Conservation (phyloP, 2,888 invertebrate genomes). For the Polydesmus complanatus region DNA sequence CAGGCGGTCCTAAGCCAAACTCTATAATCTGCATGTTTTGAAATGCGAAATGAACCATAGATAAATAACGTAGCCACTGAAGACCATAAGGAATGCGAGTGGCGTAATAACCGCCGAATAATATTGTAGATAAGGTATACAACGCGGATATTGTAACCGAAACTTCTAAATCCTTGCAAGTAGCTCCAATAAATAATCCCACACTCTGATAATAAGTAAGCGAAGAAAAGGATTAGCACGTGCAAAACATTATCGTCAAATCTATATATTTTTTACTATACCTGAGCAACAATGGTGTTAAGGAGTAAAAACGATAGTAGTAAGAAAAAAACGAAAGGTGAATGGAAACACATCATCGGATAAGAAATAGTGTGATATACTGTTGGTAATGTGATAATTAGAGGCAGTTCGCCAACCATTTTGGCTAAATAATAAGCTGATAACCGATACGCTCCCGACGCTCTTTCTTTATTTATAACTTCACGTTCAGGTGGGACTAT, state of each 20-base stretch:
- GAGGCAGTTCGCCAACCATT: constrained; percentile 62
- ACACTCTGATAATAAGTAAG: constrained; percentile 46
- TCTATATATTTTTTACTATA: constrained; percentile 23
- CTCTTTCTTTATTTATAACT: constrained; percentile 63
- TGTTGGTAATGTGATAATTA: constrained; percentile 57
- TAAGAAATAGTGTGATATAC: constrained; percentile 62
- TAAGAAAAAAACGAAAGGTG: constrained; percentile 50
- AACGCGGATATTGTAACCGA: constrained; percentile 62
- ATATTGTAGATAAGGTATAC: constrained; percentile 59
- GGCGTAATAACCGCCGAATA: constrained; percentile 60
- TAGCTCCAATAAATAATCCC: constrained; percentile 63
- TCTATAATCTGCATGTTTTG: constrained; percentile 68
- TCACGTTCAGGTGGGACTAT: constrained; percentile 65
- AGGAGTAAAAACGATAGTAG: constrained; percentile 52
- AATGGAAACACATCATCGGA: constrained; percentile 55
- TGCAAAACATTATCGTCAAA: too few relatives aligned
- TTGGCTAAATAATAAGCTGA: constrained; percentile 69
- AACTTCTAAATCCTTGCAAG: constrained; percentile 60
- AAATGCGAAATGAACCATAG: constrained; percentile 65
- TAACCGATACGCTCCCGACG: constrained; percentile 60
- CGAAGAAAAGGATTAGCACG: too few relatives aligned
- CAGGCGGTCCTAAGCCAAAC: constrained; percentile 52
- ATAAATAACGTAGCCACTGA: constrained; percentile 57
- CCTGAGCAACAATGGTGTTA: constrained; percentile 58
- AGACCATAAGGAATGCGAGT: constrained; percentile 57